phyloP scores from a whole-genome alignment of 2,888 invertebrate genomes.

The Schizotus pectinicornis region DNA sequence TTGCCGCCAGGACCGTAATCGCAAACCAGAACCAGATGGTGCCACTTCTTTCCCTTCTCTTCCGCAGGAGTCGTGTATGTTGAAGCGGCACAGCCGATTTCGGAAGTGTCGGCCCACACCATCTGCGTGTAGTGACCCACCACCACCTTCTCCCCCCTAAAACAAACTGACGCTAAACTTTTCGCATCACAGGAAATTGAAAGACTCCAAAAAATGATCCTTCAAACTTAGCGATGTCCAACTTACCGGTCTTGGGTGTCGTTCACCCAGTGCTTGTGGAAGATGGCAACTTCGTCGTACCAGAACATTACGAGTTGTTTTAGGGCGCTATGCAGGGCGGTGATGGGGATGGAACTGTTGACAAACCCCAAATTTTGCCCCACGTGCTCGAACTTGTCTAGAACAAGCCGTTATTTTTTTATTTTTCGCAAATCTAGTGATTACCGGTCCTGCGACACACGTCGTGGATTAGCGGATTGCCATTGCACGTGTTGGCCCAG shows the following conservation, averaged over 20 bases:
- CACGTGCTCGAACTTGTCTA: slow-evolving; percentile 45
- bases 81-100: slow-evolving; percentile 51
- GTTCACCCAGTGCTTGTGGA: slow-evolving; percentile 47
- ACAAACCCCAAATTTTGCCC: slow-evolving; percentile 54
- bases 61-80: slow-evolving; percentile 42
- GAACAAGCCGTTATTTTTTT: slow-evolving; percentile 17
- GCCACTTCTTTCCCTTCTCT: slow-evolving; percentile 36
- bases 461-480: slow-evolving; percentile 50
- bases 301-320: slow-evolving; percentile 48
- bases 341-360: slow-evolving; percentile 43
- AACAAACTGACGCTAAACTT: no score
- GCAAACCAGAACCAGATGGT: slow-evolving; percentile 51
- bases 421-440: slow-evolving; percentile 4
- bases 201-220: no score
- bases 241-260: slow-evolving; percentile 42
- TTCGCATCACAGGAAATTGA: no score
- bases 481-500: slow-evolving; percentile 55
- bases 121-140: slow-evolving; percentile 56
- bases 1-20: slow-evolving; percentile 56
- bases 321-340: slow-evolving; percentile 42
- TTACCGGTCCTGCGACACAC: slow-evolving; percentile 52
- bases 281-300: slow-evolving; percentile 53
- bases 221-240: no score
- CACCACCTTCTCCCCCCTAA: slow-evolving; percentile 40
- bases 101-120: slow-evolving; percentile 52